Conservation (phyloP, 2,797 vertebrate genomes). For the Falco columbarius region DNA sequence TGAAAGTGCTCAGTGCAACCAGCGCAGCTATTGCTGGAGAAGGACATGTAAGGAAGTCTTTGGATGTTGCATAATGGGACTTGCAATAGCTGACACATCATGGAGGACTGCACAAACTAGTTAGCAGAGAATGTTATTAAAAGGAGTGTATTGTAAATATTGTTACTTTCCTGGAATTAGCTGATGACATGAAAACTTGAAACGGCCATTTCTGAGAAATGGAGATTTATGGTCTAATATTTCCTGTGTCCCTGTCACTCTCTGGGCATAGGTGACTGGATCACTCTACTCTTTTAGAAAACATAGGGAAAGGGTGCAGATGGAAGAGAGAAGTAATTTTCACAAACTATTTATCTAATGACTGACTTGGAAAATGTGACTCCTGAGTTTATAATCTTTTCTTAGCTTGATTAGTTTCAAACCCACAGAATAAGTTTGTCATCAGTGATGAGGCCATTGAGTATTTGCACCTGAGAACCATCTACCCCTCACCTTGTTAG, state of each 20-base stretch:
- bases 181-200: background rate
- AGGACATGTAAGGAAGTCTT: background rate
- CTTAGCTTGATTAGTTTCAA: background rate
- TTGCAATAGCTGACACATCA: background rate
- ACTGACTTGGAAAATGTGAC: background rate
- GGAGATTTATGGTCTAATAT: background rate
- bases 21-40: background rate
- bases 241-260: background rate
- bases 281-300: background rate
- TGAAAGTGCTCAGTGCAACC: background rate
- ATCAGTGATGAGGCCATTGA: background rate
- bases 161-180: background rate
- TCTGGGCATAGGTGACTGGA: background rate
- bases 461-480: background rate
- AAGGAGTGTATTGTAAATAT: background rate
- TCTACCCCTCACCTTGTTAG: background rate
- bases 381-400: background rate
- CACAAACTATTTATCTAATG: background rate
- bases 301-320: background rate
- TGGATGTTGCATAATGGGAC: background rate
- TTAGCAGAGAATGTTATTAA: background rate
- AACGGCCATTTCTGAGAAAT: background rate
- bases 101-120: background rate
- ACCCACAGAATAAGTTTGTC: background rate
- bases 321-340: background rate